phyloP scores from a whole-genome alignment of 2,113 vertebrate genomes.

The Hyaena hyaena region DNA sequence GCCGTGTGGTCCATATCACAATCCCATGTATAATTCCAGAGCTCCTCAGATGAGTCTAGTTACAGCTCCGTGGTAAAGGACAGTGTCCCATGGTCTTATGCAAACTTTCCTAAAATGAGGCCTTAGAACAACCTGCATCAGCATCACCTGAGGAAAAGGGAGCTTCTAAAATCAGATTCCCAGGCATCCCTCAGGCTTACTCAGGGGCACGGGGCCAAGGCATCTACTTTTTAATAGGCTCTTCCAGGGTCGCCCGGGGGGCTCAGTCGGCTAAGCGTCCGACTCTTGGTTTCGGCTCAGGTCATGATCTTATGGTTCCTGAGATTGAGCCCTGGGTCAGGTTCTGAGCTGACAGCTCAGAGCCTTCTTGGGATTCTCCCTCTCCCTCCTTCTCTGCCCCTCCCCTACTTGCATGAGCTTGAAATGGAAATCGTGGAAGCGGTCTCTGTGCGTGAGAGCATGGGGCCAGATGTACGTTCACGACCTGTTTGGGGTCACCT shows the following conservation, averaged over 20 bases:
- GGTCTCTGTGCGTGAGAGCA: background rate
- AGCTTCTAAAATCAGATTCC: background rate
- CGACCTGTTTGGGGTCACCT: background rate
- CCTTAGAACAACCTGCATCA: background rate
- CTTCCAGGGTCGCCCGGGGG: too few species aligned
- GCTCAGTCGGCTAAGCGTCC: too few species aligned
- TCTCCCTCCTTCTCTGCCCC: too few species aligned
- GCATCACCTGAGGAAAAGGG: background rate
- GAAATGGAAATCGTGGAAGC: background rate
- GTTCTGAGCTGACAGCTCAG: too few species aligned
- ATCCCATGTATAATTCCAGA: background rate
- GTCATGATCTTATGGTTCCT: too few species aligned
- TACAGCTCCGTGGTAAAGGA: too few species aligned
- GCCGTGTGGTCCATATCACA: background rate
- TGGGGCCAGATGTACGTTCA: rapidly evolving
- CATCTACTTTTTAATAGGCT: too few species aligned
- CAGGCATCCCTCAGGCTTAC: background rate
- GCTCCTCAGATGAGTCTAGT: background rate
- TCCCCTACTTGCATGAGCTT: too few species aligned
- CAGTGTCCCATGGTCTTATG: background rate
- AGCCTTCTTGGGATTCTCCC: too few species aligned
- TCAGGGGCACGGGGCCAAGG: background rate
- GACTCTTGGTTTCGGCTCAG: too few species aligned
- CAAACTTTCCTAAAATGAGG: background rate
- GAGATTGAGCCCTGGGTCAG: too few species aligned